Base-by-base conservation (phyloP, 2,797 vertebrate genomes). In the Acridotheres tristis region DNA sequence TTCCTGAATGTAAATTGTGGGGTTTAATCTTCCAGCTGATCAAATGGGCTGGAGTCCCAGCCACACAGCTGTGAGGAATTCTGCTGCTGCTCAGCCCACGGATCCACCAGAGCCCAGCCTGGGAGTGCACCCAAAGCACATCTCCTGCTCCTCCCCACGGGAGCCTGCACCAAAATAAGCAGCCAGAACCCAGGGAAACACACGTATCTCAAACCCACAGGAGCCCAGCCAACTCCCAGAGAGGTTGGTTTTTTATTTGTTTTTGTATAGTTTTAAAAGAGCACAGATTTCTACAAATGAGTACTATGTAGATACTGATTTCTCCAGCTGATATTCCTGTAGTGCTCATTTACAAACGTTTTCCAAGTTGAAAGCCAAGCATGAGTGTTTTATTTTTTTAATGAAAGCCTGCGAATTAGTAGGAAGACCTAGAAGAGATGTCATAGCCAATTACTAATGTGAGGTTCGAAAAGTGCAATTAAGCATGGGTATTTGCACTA, bases 81-180 rank as follows among this genome's bases (percentile, higher is more conserved):
- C 53, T 67, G 85, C 76, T 1, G 15, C 55, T 92, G 23, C n/a
- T 14, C 59, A 74, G 42, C 73, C 55, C 87, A 53, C 0, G 0
- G 48, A 48, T 11, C 79, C 14, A 6, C 5, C 2, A 0, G 38
- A 68, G 12, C 22, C 34, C 74, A n/a, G 18, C 3, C 58, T 11
- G 38, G 47, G 32, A 53, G 36, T 8, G n/a, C 58, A 25, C 55
- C 50, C 68, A 38, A 11, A 68, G 50, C 51, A 15, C 4, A 0
- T 10, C 45, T 45, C 74, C 69, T 57, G 30, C 1, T 79, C 67
- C 53, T 53, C 22, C 1, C 66, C 0, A 0, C 0, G 0, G 78
- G 40, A 88, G 34, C 43, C 40, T 21, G 13, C 29, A 16, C 55
- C 19, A 63, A 74, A 88, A 73, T 6, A 10, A 48, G 74, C 40